These are phyloP conservation scores for Synchiropus splendidus DNA, from an alignment of 2,113 vertebrate species.

Conservation along the genomic window DNA sequence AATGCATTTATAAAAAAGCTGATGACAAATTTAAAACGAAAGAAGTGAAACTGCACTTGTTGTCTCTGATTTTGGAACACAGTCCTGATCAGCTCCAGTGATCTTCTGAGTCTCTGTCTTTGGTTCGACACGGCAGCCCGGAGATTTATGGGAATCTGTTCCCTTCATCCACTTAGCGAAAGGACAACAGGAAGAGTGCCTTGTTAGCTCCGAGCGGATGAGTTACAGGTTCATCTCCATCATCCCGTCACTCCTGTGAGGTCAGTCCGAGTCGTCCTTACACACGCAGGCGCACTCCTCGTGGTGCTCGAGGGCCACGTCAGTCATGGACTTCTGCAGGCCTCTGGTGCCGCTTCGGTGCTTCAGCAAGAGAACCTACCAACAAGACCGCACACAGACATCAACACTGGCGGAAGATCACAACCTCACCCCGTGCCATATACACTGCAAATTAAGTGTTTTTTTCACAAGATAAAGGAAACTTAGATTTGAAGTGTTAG, in stretches of 20 bases:
- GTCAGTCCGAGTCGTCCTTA: conserved; percentile 78
- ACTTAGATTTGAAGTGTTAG: too few relatives aligned
- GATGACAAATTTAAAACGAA: conserved; percentile 1
- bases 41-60: background rate
- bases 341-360: conserved; percentile 75
- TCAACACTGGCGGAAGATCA: too few relatives aligned
- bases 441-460: too few relatives aligned
- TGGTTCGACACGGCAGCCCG: conserved; percentile 59
- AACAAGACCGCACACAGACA: conserved; percentile 12
- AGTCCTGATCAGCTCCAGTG: conserved; percentile 42
- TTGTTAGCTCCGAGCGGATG: conserved; percentile 44
- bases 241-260: conserved; percentile 18
- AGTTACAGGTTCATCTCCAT: conserved; percentile 26
- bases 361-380: conserved; percentile 86
- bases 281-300: conserved; percentile 92
- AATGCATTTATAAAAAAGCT: conserved; percentile 30
- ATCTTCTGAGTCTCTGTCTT: conserved; percentile 21
- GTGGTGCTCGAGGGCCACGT: conserved; percentile 90
- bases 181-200: conserved; percentile 66
- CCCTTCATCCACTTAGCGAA: conserved; percentile 51
- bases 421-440: too few relatives aligned
- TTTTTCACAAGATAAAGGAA: too few relatives aligned
- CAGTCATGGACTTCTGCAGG: conserved; percentile 86
- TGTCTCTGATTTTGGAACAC: background rate
- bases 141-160: conserved; percentile 58